Base-by-base conservation (phyloP, 2,113 vertebrate genomes). In the Bubo blakistoni region DNA sequence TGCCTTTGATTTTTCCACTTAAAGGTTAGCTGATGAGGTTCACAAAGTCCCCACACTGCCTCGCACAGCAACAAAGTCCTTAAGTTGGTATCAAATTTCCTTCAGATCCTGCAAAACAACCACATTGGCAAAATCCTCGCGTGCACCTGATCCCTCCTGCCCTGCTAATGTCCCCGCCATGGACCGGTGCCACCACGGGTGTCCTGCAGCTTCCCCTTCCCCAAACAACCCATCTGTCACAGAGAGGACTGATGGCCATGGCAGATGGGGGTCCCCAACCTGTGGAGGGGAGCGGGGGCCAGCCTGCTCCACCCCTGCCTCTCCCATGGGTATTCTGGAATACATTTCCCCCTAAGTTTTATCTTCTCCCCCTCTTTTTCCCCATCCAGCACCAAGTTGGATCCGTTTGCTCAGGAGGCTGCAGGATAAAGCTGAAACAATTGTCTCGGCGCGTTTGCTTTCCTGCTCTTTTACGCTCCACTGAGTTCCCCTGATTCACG, bases 161-260 rank as follows among this genome's bases (percentile, higher is more conserved):
- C 63, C 76, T 36, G 78, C 6, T 4, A 8, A 30, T 0, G 16
- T 47, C 67, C 59, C 59, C 0, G 3, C 16, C 0, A 1, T 2
- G 82, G 67, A 36, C 70, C 0, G 0, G 38, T 30, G 77, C 8
- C 90, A 77, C 59, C 1, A 1, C 1, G 25, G 81, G 63, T 36
- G 76, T 67, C 88, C 59, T 40, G 71, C 55, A 66, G 86, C 51
- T 30, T 58, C 38, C 49, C 11, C 36, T 11, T 5, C 9, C 52
- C 67, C 29, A 7, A n/a, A 4, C 8, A 9, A 52, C 74, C 38
- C 21, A 16, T 29, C 38, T 8, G 46, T 67, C 90, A 49, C 1
- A 0, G 46, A 38, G 52, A 94, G 66, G 83, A 78, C 9, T 5
- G 93, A 24, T 18, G 7, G 24, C 44, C 11, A 2, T 9, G 40